Base-by-base conservation (phyloP, 2,888 invertebrate species). In the Lydus trimaculatus region DNA sequence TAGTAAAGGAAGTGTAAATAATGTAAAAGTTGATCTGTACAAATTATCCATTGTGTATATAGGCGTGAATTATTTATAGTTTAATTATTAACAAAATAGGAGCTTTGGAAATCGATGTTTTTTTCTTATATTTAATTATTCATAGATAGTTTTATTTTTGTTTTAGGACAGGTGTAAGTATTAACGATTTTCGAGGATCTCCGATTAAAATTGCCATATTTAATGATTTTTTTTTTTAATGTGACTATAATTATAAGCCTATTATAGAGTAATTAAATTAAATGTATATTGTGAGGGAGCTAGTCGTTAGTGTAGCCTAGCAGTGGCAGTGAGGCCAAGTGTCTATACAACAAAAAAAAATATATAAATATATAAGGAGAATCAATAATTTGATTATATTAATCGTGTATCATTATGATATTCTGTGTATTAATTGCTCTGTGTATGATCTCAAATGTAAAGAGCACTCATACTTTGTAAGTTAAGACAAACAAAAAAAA, bases 231-330 rank as follows among this genome's bases (percentile, higher is more conserved):
- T 68, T 66, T 68, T 70, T 28, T n/a, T n/a, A n/a, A 69, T 71
- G 70, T 74, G 68, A 73, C 72, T 74, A 71, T 68, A 71, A 73
- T 72, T 72, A 67, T 82, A 83, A 83, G 81, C 82, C 79, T 79
- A 82, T 82, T 82, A 82, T 75, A 78, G 75, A 67, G 71, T 83
- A 83, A 83, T 83, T 82, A 71, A 82, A 83, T 82, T 83, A 83
- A 73, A 75, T 77, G 77, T 76, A 78, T 76, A 77, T 72, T 75
- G 74, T 76, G 69, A 76, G 73, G 75, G 73, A 81, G 77, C 75
- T 78, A 80, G 79, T 79, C 77, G 73, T 72, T 75, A 79, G 78
- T 76, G 71, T 78, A 79, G 77, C 75, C 75, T 76, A 76, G 72
- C 75, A 72, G 74, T 75, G 75, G 70, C 67, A 73, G 69, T 58